Conservation (phyloP, 92 coral and sea anemone species). For the Pocillopora meandrina region DNA sequence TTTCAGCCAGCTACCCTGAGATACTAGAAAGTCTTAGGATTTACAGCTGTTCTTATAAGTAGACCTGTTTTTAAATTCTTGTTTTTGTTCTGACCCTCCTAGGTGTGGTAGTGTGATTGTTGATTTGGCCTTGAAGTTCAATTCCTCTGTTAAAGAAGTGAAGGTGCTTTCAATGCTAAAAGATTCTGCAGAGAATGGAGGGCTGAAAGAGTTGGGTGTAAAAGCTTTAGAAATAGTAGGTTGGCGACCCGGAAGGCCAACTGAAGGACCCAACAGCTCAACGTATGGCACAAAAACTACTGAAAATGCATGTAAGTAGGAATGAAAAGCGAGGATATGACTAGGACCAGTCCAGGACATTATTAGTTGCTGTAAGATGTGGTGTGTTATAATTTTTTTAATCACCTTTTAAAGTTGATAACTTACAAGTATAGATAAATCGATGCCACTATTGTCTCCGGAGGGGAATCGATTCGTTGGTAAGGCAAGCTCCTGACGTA, state of each 20-base stretch:
- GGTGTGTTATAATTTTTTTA: too few relatives aligned
- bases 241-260: background rate
- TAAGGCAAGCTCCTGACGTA: too few relatives aligned
- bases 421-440: too few relatives aligned
- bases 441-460: too few relatives aligned
- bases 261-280: background rate
- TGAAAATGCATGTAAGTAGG: background rate
- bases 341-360: too few relatives aligned
- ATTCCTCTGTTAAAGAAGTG: background rate
- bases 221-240: background rate
- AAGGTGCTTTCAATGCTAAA: background rate
- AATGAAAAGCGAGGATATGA: background rate
- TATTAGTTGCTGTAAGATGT: too few relatives aligned
- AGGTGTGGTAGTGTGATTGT: slow-evolving; percentile 1
- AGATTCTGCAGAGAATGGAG: background rate
- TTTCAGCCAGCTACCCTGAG: too few relatives aligned
- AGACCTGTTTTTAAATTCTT: background rate
- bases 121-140: background rate
- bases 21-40: slow-evolving; percentile 27
- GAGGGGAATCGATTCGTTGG: too few relatives aligned
- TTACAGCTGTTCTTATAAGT: slow-evolving; percentile 11
- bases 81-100: background rate
- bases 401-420: too few relatives aligned
- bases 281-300: background rate
- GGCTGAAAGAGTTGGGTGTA: background rate